Evolutionary conservation across 92 coral and sea anemone genomes (phyloP), one percentile per base, ranked within the genome.

Genomic region (Epizoanthus fatuus): DNA sequence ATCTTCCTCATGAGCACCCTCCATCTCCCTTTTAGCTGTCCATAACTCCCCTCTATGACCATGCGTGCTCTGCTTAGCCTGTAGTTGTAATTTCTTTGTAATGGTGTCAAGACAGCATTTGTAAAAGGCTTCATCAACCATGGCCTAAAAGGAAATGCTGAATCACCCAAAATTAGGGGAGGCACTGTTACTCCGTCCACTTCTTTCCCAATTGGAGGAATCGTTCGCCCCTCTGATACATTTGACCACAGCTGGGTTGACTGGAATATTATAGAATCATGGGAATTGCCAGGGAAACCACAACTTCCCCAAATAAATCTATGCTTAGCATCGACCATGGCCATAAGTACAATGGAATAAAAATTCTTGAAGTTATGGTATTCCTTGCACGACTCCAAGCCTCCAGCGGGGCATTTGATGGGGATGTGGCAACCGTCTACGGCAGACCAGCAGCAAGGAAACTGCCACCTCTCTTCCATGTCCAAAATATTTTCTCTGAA

Each of bases 1-100:
- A 72, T 60, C 32, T 75, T 86, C 63, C 94, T 74, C 12, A 86
- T 7, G 5, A 90, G 72, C 16, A 90, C 56, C 67, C 88, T 22
- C 93, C 90, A 86, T 63, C 93, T 81, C 17, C 93, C 93, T 45
- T 90, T 90, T 1, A 88, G 69, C 29, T 88, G 88, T 0, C 92
- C 85, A 67, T 4, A 88, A 5, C 53, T 68, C 4, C 74, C 88
- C 58, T 88, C 91, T 14, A 83, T 74, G 8, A 88, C 84, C 84
- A 88, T 88, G 37, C 91, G 82, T 7, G 87, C 88, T 64, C 88
- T 73, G 14, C 88, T 88, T 8, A 88, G 83, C 12, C 87, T 11
- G 40, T 88, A 82, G 6, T 51, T 84, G 20, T 70, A 89, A 62
- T 76, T 37, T 40, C 44, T 65, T 63, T 74, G 83, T 53, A 69